These are phyloP conservation scores for Drosophila greeni DNA, from an alignment of 2,888 invertebrate genomes.

Conservation along the genomic window DNA sequence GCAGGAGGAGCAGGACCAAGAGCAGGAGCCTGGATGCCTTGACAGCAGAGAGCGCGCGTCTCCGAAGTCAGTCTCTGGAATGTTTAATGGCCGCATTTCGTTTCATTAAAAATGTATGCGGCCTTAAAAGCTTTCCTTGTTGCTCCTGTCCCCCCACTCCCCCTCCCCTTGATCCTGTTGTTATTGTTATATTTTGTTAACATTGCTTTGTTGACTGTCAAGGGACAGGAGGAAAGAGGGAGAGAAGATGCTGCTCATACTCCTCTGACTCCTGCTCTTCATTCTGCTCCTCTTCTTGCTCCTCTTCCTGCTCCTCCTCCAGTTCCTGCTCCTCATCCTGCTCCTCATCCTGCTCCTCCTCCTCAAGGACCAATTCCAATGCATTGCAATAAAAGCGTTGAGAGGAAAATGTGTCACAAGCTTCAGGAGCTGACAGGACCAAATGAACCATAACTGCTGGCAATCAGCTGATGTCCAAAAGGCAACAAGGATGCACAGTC, in stretches of 20 bases:
- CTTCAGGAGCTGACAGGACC: constrained; percentile 29
- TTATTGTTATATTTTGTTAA: constrained; percentile 37
- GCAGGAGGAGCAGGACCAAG: background rate
- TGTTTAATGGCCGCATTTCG: constrained; percentile 72
- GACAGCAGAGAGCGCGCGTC: constrained; percentile 31
- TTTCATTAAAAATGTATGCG: constrained; percentile 74
- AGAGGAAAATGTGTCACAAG: constrained; percentile 19
- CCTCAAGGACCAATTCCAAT: constrained; percentile 5
- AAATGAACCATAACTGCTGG: constrained; percentile 43
- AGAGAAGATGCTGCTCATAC: no score
- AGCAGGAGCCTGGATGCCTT: constrained; percentile 26
- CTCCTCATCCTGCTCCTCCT: no score
- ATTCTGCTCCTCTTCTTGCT: no score
- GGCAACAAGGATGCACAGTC: background rate
- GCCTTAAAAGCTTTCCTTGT: constrained; percentile 72
- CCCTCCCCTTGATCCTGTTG: constrained; percentile 16
- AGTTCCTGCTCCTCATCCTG: no score
- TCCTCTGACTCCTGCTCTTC: no score
- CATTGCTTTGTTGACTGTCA: constrained; percentile 25
- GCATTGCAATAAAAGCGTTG: constrained; percentile 8
- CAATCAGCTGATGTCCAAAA: constrained; percentile 13
- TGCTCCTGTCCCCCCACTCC: constrained; percentile 37
- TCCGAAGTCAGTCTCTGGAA: constrained; percentile 52
- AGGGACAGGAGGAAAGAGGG: background rate
- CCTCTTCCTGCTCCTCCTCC: no score